Percentiles rank a stretch among this genome's conserved stretches.
phyloP scores from a whole-genome alignment of 1,140 invertebrate genomes.

The Drosophila repleta region DNA sequence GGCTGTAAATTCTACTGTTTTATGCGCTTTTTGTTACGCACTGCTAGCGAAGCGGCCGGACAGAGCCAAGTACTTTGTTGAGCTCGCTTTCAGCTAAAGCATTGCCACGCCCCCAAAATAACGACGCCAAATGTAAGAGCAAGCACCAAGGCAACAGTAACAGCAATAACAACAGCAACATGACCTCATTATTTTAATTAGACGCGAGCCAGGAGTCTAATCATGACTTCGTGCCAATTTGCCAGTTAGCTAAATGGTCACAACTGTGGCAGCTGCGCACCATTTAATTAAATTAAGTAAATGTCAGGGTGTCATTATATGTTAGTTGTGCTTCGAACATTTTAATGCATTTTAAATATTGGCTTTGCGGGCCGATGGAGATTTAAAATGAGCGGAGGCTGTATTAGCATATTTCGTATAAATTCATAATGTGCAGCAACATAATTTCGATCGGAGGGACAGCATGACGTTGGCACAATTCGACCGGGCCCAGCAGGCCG shows the following conservation, averaged over 20 bases:
- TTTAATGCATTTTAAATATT: conserved; percentile 62
- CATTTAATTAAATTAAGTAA: conserved; percentile 63
- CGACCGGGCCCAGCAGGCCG: conserved; percentile 1
- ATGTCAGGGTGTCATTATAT: conserved; percentile 25
- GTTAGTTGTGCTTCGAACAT: conserved; percentile 2
- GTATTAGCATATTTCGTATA: conserved; percentile 52
- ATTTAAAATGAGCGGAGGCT: background rate
- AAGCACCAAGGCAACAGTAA: conserved; percentile 11
- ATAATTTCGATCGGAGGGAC: conserved; percentile 26
- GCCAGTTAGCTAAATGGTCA: conserved; percentile 12
- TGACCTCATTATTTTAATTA: conserved; percentile 71
- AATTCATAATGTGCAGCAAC: conserved; percentile 32
- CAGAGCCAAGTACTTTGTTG: conserved; percentile 24
- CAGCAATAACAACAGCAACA: conserved; percentile 15
- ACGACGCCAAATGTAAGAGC: conserved; percentile 37
- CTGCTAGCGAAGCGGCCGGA: conserved; percentile 23
- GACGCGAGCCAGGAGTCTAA: conserved; percentile 40
- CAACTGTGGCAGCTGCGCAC: conserved; percentile 35
- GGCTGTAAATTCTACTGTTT: conserved; percentile 72
- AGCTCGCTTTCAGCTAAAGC: too few species aligned
- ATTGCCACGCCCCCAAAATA: conserved; percentile 68
- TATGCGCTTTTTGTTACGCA: conserved; percentile 73
- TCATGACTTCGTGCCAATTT: conserved; percentile 13
- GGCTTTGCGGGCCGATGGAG: conserved; percentile 12
- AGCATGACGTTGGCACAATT: background rate